phyloP scores from a whole-genome alignment of 2,797 vertebrate species.

The Vireo griseus region DNA sequence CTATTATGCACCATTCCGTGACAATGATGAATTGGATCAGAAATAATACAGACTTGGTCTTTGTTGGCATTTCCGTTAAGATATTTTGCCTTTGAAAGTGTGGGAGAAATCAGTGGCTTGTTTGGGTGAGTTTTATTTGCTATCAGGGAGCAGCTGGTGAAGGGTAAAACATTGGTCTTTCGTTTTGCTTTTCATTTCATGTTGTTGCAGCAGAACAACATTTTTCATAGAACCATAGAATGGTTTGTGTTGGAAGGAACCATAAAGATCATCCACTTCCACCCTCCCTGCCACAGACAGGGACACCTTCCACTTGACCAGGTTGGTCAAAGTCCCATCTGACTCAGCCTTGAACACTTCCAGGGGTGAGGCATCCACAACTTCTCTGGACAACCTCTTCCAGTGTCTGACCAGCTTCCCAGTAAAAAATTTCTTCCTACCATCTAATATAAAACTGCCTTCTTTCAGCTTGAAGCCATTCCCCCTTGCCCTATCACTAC shows the following conservation, averaged over 20 bases:
- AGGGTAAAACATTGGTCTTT: neutral
- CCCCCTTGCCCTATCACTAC: neutral
- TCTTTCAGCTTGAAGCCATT: neutral
- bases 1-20: neutral
- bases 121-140: neutral
- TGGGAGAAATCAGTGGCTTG: neutral
- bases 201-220: neutral
- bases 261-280: neutral
- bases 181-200: neutral
- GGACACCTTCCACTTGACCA: neutral
- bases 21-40: neutral
- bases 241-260: neutral
- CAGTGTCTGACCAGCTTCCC: neutral
- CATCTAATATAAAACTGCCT: neutral
- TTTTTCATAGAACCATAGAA: neutral
- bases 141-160: neutral
- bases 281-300: neutral
- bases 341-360: neutral
- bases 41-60: neutral
- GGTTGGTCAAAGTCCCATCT: neutral
- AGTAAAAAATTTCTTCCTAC: neutral
- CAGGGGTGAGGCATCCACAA: accelerated
- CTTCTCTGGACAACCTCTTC: neutral
- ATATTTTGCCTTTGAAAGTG: neutral
- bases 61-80: neutral